phyloP scores from a whole-genome alignment of 2,797 vertebrate species.

The Perodicticus potto region DNA sequence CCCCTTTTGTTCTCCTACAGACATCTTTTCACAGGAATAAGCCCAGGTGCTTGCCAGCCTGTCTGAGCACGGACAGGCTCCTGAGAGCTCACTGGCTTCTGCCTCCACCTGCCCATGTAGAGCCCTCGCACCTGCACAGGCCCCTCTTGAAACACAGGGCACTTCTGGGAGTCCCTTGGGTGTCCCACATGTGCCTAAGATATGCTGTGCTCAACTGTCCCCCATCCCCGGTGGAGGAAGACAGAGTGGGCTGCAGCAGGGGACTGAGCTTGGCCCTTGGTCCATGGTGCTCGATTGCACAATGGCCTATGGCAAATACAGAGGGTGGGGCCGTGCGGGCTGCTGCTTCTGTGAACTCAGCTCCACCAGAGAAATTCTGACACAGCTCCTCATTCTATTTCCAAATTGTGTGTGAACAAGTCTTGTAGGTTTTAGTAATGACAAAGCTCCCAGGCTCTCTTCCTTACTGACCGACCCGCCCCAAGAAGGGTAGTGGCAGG shows the following conservation, averaged over 20 bases:
- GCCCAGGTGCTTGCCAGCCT: neutral
- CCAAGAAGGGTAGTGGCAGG: neutral
- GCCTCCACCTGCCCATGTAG: neutral
- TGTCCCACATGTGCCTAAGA: neutral
- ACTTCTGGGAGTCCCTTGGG: neutral
- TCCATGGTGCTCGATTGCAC: neutral
- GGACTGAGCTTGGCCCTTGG: neutral
- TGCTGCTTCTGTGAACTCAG: neutral
- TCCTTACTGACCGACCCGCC: neutral
- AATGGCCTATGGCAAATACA: neutral
- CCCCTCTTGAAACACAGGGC: neutral
- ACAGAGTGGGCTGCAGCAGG: neutral
- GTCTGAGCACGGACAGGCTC: neutral
- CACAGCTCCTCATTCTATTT: neutral
- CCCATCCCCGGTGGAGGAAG: neutral
- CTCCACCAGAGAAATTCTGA: neutral
- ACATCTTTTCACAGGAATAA: neutral
- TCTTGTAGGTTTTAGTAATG: neutral
- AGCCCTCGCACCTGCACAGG: no score
- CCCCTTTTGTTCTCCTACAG: neutral
- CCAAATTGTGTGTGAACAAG: neutral
- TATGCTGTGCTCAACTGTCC: neutral
- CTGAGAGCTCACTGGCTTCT: neutral
- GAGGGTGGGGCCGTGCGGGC: neutral
- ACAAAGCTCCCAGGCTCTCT: neutral